Percentiles rank a stretch among this genome's conserved stretches.
These are phyloP conservation scores for Corythornis cristatus DNA, from an alignment of 2,113 vertebrate species.

Conservation along the genomic window DNA sequence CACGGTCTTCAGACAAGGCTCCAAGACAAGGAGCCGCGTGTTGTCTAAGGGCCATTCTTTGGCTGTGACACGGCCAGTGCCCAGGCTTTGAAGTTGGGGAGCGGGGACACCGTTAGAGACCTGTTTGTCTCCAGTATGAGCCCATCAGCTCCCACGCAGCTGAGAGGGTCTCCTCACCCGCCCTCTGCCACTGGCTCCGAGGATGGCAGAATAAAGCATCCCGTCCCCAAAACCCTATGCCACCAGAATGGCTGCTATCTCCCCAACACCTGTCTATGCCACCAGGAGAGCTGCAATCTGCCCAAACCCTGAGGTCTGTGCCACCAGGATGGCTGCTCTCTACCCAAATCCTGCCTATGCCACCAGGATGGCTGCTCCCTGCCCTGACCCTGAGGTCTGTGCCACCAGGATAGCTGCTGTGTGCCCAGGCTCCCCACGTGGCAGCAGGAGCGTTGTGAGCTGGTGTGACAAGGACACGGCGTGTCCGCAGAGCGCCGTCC, in stretches of 20 bases:
- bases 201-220: not conserved
- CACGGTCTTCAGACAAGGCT: conserved; percentile 69
- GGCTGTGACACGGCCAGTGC: conserved; percentile 47
- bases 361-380: no score
- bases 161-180: not conserved
- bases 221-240: not conserved
- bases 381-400: not conserved
- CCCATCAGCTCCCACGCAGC: not conserved
- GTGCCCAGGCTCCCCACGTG: rapidly evolving
- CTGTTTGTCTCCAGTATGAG: not conserved
- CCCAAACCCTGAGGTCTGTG: no score
- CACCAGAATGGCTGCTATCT: no score
- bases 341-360: no score
- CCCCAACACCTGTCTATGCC: no score
- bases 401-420: not conserved
- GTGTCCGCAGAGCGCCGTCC: not conserved
- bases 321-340: no score
- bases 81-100: conserved; percentile 42
- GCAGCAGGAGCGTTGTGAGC: not conserved
- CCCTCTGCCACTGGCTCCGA: not conserved
- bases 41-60: conserved; percentile 59
- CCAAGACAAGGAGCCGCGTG: conserved; percentile 48
- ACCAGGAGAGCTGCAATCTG: no score
- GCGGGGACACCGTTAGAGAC: conserved; percentile 9
- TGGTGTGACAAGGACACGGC: not conserved